Evolutionary conservation across 2,113 vertebrate genomes (phyloP).

Genomic region (Hyperoodon ampullatus): DNA sequence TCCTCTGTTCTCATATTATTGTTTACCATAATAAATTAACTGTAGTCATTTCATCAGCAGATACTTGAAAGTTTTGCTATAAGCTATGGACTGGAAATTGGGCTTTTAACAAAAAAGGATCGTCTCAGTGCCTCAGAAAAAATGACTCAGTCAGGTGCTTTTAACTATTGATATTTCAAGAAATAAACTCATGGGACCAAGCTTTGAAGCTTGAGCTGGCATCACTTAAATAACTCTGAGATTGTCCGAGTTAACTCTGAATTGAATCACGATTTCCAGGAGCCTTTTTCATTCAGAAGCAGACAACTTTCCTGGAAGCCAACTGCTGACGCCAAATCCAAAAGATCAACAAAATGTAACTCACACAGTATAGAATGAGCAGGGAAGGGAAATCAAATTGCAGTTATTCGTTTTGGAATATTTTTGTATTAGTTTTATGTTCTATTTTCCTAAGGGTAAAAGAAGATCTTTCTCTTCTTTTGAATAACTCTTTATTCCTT

Average conservation of each 20-base stretch:
- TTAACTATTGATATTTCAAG: slow-evolving; percentile 5
- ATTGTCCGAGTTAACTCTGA: background rate
- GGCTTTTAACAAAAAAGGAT: background rate
- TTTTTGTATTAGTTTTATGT: background rate
- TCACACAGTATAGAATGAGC: background rate
- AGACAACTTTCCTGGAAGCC: background rate
- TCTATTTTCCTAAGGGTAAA: background rate
- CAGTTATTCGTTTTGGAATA: background rate
- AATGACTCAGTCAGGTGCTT: background rate
- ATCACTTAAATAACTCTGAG: background rate
- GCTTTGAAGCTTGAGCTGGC: background rate
- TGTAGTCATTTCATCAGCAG: background rate
- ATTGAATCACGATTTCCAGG: background rate
- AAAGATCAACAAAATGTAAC: background rate
- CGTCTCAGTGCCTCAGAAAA: background rate
- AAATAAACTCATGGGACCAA: background rate
- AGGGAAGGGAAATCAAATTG: background rate
- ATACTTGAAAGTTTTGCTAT: background rate
- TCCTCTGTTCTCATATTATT: background rate
- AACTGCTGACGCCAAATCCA: background rate
- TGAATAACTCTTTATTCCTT: background rate
- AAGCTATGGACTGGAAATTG: background rate
- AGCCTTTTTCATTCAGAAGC: background rate
- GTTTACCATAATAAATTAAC: background rate
- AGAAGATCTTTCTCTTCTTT: background rate